Evolutionary conservation across 1,140 invertebrate genomes (phyloP), one percentile per base, ranked within the genome.

Genomic region (Eriosoma lanigerum): DNA sequence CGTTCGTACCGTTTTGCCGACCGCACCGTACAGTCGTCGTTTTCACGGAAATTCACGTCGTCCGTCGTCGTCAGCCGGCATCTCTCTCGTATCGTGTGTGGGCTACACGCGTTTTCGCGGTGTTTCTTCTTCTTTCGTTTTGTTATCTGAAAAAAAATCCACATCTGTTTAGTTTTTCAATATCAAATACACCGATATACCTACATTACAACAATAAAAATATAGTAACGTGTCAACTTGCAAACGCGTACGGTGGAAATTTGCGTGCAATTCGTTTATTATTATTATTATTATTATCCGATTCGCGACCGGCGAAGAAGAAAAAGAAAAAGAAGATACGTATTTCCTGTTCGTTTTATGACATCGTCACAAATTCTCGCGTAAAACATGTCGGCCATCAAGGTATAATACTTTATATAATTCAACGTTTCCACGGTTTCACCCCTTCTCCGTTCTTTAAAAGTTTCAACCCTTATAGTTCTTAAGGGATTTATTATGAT

Each of bases 321-420:
- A 64, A 38, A 46, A 1, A 15, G n/a, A 24, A 68, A 46, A 21
- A 44, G 15, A 8, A 38, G 8, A 38, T 8, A 38, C 32, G 32
- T 38, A 38, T 8, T 8, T 70, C 38, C 24, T 15, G 24, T 52
- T 52, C 48, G 68, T 72, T 72, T 50, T 29, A 72, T 72, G 66
- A 70, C 66, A 70, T 70, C 66, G 24, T 50, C 48, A 24, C 24
- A 1, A 72, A 52, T 21, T 72, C 26, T 24, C 48, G 26, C 46
- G 17, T 52, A 52, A 72, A 52, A 8, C 24, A 72, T 72, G 68
- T 72, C 68, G 24, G 48, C 68, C 17, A 72, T 46, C 48, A 72
- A 72, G 68, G 68, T 72, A 72, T n/a, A 52, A 15, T 52, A 52
- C n/a, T 29, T 8, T 24, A 56, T 56, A 24, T 24, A 24, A 56